phyloP scores from a whole-genome alignment of 2,113 vertebrate genomes.

The Odobenus rosmarus region DNA sequence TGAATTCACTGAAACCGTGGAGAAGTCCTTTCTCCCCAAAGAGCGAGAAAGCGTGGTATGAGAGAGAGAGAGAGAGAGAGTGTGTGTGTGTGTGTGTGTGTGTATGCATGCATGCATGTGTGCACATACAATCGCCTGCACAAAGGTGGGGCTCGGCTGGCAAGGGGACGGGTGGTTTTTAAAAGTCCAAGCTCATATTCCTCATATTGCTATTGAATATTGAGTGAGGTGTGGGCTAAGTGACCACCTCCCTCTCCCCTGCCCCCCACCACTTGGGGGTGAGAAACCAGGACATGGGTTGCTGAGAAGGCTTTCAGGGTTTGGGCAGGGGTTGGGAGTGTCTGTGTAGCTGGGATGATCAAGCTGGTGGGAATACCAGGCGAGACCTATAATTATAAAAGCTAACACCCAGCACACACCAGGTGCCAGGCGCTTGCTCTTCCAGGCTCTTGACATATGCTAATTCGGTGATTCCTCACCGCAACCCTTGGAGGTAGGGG shows the following conservation, averaged over 20 bases:
- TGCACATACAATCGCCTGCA: background rate
- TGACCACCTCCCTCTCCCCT: background rate
- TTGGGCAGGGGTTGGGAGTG: too few relatives aligned
- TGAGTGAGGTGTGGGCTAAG: background rate
- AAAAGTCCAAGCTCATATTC: background rate
- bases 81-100: background rate
- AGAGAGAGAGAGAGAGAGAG: background rate
- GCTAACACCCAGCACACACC: background rate
- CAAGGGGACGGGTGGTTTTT: constrained; percentile 63
- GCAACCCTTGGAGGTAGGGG: background rate
- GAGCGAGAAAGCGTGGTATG: background rate
- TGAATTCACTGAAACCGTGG: constrained; percentile 80
- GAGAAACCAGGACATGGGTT: background rate
- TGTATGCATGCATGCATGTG: accelerated
- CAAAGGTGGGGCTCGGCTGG: background rate
- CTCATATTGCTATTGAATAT: background rate
- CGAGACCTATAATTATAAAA: background rate
- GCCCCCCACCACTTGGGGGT: background rate
- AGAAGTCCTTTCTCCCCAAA: constrained; percentile 46
- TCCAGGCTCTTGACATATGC: background rate
- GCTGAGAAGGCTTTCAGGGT: background rate
- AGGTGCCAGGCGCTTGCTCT: accelerated
- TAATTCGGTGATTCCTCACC: background rate
- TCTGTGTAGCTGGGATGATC: background rate
- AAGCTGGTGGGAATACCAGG: background rate